Conservation (phyloP, 2,797 vertebrate genomes). For the Ataeniobius toweri region DNA sequence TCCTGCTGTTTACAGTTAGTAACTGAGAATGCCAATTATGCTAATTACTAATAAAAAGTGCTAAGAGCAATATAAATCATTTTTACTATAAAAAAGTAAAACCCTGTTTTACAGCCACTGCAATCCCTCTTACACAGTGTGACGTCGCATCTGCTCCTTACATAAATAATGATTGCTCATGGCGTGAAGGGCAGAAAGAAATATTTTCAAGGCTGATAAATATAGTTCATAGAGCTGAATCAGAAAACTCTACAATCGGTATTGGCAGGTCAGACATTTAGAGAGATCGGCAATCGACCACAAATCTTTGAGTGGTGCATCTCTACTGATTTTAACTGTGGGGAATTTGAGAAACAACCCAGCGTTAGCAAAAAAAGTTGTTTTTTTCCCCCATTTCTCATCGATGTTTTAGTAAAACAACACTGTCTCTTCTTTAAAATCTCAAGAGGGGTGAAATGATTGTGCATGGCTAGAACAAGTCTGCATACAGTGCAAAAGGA, state of each 20-base stretch:
- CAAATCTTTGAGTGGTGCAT: neutral
- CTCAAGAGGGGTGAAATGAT: conserved; percentile 13
- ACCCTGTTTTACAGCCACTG: neutral
- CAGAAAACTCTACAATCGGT: neutral
- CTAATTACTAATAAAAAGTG: neutral
- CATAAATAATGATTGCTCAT: neutral
- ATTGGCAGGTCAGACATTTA: neutral
- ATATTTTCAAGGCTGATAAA: neutral
- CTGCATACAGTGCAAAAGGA: neutral
- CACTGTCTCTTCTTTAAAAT: neutral
- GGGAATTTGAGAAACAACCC: too few species aligned
- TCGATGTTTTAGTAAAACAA: neutral
- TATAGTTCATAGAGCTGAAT: neutral
- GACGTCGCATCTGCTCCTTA: neutral
- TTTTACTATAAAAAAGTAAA: neutral
- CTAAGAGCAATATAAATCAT: neutral
- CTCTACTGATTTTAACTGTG: neutral
- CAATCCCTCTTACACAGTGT: neutral
- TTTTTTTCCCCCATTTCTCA: neutral
- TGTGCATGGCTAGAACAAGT: neutral
- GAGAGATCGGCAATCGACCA: neutral
- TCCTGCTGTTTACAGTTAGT: too few species aligned
- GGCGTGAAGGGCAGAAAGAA: neutral
- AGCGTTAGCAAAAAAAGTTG: neutral
- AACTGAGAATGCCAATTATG: neutral